These are phyloP conservation scores for Sitta carolinensis DNA, from an alignment of 2,797 vertebrate species.

Conservation along the genomic window DNA sequence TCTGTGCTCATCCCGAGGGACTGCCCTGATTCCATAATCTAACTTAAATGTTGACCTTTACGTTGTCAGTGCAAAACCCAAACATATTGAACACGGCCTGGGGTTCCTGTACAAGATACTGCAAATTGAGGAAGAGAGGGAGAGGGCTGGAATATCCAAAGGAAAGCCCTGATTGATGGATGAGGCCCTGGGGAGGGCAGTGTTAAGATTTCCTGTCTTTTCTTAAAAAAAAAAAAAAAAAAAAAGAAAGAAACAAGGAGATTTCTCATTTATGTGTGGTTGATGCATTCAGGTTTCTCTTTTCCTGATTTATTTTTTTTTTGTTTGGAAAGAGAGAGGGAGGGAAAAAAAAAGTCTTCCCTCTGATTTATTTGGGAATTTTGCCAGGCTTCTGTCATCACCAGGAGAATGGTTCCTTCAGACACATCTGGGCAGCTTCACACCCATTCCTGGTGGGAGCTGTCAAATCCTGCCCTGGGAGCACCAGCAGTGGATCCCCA, in stretches of 20 bases:
- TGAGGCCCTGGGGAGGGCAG: constrained; percentile 14
- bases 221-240: not conserved
- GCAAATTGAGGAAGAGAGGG: not conserved
- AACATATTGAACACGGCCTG: constrained; percentile 57
- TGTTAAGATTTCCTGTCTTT: not conserved
- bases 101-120: constrained; percentile 65
- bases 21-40: constrained; percentile 11
- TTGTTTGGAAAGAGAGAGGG: not conserved
- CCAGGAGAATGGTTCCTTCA: constrained; percentile 39
- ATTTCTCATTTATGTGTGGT: not conserved
- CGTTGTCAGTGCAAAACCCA: constrained; percentile 31
- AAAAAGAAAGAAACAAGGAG: too few relatives aligned
- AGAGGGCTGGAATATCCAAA: not conserved
- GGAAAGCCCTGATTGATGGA: constrained; percentile 23
- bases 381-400: constrained; percentile 59
- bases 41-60: constrained; percentile 6
- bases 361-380: not conserved
- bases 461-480: constrained; percentile 31
- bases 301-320: not conserved
- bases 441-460: constrained; percentile 9
- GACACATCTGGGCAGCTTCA: constrained; percentile 61
- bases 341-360: accelerated
- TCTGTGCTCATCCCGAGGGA: not conserved
- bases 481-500: not conserved
- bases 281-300: not conserved